Evolutionary conservation across 2,113 vertebrate species (phyloP), one percentile per base, ranked within the genome.

Genomic region (Vombatus ursinus): DNA sequence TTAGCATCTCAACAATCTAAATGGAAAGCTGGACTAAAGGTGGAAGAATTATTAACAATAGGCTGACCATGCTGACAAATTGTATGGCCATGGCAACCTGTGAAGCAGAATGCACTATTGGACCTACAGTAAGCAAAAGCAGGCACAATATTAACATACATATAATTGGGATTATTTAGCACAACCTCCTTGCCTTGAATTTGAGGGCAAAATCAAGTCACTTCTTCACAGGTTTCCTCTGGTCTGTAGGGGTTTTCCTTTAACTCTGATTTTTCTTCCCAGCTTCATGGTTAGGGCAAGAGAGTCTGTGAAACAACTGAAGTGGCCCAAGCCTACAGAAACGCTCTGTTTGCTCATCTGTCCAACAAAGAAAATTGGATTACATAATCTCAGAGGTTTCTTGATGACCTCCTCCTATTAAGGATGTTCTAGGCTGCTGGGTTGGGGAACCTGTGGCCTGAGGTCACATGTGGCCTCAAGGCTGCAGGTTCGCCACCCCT

Each of bases 261-360:
- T 91, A 61, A 37, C 93, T 96, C 93, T 52, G 31, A 54, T 50
- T 93, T 94, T 93, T 4, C 22, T 93, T 84, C 54, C 53, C 94
- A 26, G 3, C 92, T 94, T 47, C 50, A 93, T 50, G 50, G 52
- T 57, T 93, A 28, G 23, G 28, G 90, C 50, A 50, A 53, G 49
- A 95, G 61, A 23, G 54, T 2, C 52, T 89, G n/a, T 10, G 28
- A 61, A 95, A 90, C 23, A 8, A 52, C 14, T 9, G 92, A 61
- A 37, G 37, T 57, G 9, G 3, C 90, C 9, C 52, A 52, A 93
- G 2, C 0, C 47, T 23, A 23, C 37, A 12, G 61, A n/a, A 37
- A 37, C 31, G 1, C 61, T 68, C 61, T 16, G 3, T 77, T 77
- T 44, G 37, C n/a, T 77, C 68, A n/a, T 68, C 14, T n/a, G n/a